Conservation (phyloP, 2,888 invertebrate genomes). For the Parnassius smintheus region DNA sequence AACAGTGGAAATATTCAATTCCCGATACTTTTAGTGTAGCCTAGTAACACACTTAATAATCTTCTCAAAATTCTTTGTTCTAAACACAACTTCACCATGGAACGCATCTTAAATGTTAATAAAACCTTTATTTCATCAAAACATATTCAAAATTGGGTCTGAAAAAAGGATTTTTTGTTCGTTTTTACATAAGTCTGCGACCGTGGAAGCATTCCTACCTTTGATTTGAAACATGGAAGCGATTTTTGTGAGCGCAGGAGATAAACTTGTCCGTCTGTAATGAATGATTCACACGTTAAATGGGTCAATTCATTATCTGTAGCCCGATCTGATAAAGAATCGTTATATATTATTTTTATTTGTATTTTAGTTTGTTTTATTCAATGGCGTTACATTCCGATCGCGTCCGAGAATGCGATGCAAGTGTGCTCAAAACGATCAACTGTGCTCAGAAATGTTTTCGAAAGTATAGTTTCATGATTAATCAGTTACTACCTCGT, state of each 20-base stretch:
- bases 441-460: conserved; percentile 19
- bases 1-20: too few species aligned
- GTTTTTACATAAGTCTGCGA: conserved; percentile 18
- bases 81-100: neutral
- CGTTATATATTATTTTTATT: conserved; percentile 57
- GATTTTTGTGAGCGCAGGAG: conserved; percentile 17
- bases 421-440: conserved; percentile 13
- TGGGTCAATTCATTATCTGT: conserved; percentile 75
- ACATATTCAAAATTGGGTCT: conserved; percentile 24
- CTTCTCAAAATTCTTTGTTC: too few species aligned
- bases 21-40: too few species aligned
- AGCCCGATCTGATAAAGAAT: conserved; percentile 71
- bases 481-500: too few species aligned
- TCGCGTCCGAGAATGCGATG: conserved; percentile 38
- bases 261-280: conserved; percentile 35
- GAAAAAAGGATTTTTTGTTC: conserved; percentile 2
- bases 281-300: conserved; percentile 72
- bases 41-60: too few species aligned
- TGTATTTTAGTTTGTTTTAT: conserved; percentile 55
- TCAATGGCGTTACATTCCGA: conserved; percentile 62
- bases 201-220: neutral
- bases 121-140: conserved; percentile 27
- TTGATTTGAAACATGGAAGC: neutral
- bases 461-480: too few species aligned
- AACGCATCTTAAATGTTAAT: conserved; percentile 3